phyloP scores from a whole-genome alignment of 2,888 invertebrate species.

The Phrixothrix hirtus region DNA sequence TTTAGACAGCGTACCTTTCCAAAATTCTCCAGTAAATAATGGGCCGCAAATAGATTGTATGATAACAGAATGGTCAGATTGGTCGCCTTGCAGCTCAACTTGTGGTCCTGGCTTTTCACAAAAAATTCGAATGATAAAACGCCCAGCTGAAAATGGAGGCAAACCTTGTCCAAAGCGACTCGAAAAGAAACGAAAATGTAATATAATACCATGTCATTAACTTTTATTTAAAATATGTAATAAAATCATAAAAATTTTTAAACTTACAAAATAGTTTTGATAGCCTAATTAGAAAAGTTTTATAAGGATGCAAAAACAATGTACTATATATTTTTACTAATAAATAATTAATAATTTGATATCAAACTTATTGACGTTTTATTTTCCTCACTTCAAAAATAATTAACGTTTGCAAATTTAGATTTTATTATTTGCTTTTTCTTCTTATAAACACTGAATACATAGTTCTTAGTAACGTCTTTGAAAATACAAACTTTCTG shows the following conservation, averaged over 20 bases:
- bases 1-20: constrained; percentile 13
- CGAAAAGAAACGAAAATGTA: constrained; percentile 63
- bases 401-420: neutral
- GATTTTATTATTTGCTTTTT: no score
- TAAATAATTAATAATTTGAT: no score
- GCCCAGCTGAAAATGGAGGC: constrained; percentile 67
- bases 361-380: no score
- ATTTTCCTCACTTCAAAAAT: no score
- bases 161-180: constrained; percentile 65
- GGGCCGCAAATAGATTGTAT: constrained; percentile 63
- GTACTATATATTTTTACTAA: no score
- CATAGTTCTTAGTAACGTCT: no score
- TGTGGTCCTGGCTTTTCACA: constrained; percentile 78
- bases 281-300: no score
- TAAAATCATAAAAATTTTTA: neutral
- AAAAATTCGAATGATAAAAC: constrained; percentile 65
- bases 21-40: constrained; percentile 19
- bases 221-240: neutral
- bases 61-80: constrained; percentile 79
- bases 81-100: constrained; percentile 78
- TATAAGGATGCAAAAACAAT: neutral
- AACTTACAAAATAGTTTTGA: no score
- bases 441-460: no score
- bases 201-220: constrained; percentile 33
- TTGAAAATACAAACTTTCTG: no score